A percentile compares a stretch with the other conserved stretches of the same genome.
phyloP scores from a whole-genome alignment of 2,888 invertebrate species.

The Rugalucina vietnamica region DNA sequence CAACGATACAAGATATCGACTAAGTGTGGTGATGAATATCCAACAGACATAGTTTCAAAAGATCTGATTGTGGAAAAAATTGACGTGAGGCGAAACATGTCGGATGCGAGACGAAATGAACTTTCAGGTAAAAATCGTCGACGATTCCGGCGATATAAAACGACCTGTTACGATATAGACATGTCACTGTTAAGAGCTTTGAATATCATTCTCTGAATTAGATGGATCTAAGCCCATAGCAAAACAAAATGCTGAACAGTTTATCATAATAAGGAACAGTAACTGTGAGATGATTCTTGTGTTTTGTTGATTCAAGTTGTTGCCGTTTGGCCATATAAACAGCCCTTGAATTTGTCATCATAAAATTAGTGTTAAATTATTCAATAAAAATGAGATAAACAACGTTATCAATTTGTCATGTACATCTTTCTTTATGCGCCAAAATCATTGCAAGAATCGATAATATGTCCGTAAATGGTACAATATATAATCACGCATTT shows the following conservation, averaged over 20 bases:
- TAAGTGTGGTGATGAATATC: neutral
- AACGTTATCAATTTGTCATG: no score
- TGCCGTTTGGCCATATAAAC: neutral
- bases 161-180: neutral
- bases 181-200: neutral
- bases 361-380: no score
- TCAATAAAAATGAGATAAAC: no score
- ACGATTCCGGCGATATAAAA: neutral
- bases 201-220: neutral
- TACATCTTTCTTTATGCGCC: no score
- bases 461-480: no score
- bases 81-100: neutral
- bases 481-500: no score
- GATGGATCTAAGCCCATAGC: neutral
- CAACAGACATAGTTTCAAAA: neutral
- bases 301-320: neutral
- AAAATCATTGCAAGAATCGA: no score
- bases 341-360: neutral
- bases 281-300: no score
- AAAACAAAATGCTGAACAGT: neutral
- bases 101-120: neutral
- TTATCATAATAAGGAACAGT: neutral
- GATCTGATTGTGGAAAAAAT: neutral
- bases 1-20: neutral
- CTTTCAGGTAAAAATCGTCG: neutral